phyloP scores from a whole-genome alignment of 2,888 invertebrate species.

The Gasteruption jaculator region DNA sequence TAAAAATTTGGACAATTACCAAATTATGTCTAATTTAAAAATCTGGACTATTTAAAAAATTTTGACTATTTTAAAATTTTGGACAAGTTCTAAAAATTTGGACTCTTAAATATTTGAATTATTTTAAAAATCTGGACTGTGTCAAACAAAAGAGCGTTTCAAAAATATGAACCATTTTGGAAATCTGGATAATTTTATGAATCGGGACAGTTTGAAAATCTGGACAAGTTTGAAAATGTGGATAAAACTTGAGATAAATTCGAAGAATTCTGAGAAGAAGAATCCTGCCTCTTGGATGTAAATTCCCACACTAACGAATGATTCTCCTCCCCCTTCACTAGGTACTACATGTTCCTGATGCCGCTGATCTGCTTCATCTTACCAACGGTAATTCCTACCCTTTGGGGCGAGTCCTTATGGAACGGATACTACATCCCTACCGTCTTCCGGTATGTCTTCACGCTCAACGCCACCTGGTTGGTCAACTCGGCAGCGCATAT shows the following conservation, averaged over 20 bases:
- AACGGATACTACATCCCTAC: conserved; percentile 66
- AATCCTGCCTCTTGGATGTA: too few species aligned
- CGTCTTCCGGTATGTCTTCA: conserved; percentile 67
- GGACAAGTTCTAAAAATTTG: neutral
- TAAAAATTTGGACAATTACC: neutral
- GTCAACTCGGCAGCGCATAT: conserved; percentile 87
- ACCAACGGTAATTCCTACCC: conserved; percentile 67
- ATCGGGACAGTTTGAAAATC: too few species aligned
- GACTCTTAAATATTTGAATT: neutral
- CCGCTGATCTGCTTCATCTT: conserved; percentile 66
- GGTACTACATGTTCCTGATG: conserved; percentile 67
- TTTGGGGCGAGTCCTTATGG: conserved; percentile 68
- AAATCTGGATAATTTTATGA: too few species aligned
- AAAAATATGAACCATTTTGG: too few species aligned
- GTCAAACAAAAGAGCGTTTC: too few species aligned
- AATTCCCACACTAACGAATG: conserved; percentile 1
- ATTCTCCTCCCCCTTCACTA: conserved; percentile 33
- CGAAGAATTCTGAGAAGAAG: neutral
- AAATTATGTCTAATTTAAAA: neutral
- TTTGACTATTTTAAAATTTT: too few species aligned
- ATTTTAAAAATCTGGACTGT: too few species aligned
- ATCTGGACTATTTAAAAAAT: too few species aligned
- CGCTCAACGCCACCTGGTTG: conserved; percentile 82
- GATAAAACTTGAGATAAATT: neutral
- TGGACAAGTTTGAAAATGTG: neutral